Evolutionary conservation across 1,140 invertebrate genomes (phyloP), one percentile per base, ranked within the genome.

Genomic region (Aphis gossypii): DNA sequence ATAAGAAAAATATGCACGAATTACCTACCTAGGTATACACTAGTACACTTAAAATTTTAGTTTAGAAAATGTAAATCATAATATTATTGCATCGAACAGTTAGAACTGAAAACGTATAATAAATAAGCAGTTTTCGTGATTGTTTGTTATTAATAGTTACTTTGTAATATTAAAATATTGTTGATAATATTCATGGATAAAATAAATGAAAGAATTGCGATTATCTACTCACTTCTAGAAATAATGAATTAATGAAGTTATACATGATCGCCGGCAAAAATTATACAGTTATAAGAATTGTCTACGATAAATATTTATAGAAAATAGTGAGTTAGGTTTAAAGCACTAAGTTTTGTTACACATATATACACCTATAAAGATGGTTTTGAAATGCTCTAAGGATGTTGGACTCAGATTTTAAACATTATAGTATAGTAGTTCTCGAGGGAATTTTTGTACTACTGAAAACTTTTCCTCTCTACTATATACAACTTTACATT

Each of bases 401-500:
- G 23, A 41, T 84, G 38, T 84, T 11, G 23, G 38, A 84, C 83
- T 84, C 4, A 1, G 83, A 84, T 84, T 84, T 84, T 14, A 8
- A 84, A 84, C 83, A 84, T 84, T 84, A 84, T 41, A 84, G 38
- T 86, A 41, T n/a, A 35, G 86, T 46, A 48, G 30, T 48, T 88
- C 86, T 88, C 46, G 14, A 6, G 86, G 44, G 44, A 48, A 88
- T 88, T 88, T 87, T 88, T n/a, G 18, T 41, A 88, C 51, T 88
- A 48, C 25, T 46, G 25, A 88, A 88, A 88, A 88, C 18, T 48
- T 88, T 88, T 88, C 86, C 44, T 48, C 86, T 48, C 51, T 88
- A 88, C 30, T 88, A 21, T n/a, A 2, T n/a, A 48, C 44, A 46
- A 88, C 44, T 88, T 88, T 14, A 88, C n/a, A n/a, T 48, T n/a